Conservation (phyloP, 2,888 invertebrate genomes). For the Spisula solida region DNA sequence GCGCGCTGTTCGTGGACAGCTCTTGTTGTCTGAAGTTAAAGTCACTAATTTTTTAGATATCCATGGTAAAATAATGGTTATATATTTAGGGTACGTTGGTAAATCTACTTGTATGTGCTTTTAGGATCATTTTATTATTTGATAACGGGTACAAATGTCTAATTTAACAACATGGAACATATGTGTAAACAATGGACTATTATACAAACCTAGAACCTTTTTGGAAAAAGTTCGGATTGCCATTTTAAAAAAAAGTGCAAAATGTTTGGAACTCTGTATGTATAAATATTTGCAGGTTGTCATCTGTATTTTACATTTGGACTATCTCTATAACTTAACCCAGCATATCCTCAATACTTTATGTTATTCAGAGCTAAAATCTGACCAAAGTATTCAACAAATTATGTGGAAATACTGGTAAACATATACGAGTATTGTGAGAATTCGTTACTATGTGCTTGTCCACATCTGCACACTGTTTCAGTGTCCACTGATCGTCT, state of each 20-base stretch:
- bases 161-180: too few relatives aligned
- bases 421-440: neutral
- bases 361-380: neutral
- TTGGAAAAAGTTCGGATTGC: too few relatives aligned
- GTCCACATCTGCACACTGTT: neutral
- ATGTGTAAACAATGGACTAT: too few relatives aligned
- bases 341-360: neutral
- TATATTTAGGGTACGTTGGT: neutral
- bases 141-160: too few relatives aligned
- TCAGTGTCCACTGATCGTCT: neutral
- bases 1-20: too few relatives aligned
- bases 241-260: too few relatives aligned
- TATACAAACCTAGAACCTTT: too few relatives aligned
- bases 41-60: neutral
- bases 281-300: too few relatives aligned
- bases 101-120: neutral
- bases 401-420: neutral
- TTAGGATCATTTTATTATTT: neutral
- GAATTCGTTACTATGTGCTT: neutral
- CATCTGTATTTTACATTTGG: neutral
- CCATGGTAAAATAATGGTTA: neutral
- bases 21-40: neutral
- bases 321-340: neutral
- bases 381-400: neutral
- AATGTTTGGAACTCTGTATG: too few relatives aligned